Base-by-base conservation (phyloP, 1,140 invertebrate genomes). In the Ceratina australensis region DNA sequence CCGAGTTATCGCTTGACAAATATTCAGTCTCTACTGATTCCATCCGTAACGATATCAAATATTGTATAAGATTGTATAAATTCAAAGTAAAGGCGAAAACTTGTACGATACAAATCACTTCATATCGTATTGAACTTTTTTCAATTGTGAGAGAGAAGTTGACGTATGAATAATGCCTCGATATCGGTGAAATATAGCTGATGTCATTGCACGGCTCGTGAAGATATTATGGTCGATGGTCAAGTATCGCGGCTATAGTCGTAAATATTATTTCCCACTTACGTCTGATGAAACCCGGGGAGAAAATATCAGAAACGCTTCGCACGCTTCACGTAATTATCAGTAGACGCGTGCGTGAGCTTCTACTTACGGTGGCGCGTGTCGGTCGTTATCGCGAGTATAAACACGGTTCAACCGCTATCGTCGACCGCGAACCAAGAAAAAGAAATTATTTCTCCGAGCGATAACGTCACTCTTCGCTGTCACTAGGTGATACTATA, bases 401-500 rank as follows among this genome's bases (percentile, higher is more conserved):
- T 83, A 75, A 84, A 73, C 69, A 81, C n/a, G 47, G 56, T 66
- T 22, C 22, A 50, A 3, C n/a, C 10, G 22, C 22, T 72, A 60
- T 83, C 64, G 3, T 1, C 8, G 4, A 12, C 5, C 2, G 2
- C 8, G 20, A 74, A 49, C n/a, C 28, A 63, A 10, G 4, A 61
- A 56, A 22, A 60, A 10, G 57, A 71, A 24, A 28, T 42, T 54
- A 63, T 72, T 75, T 81, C 3, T 61, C 60, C 13, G 28, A 33
- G 28, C 4, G 54, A 49, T 47, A 59, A 7, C 3, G 5, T 33
- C 54, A 28, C 10, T 65, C 59, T 28, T 72, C 85, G 79, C 72
- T 74, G 85, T 91, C 28, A 33, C 24, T 88, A 95, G 94, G 94
- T 95, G 26, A 92, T 96, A 52, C 84, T 95, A 0, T 90, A 93